A percentile compares a stretch with the other conserved stretches of the same genome.
These are phyloP conservation scores for Nasua narica DNA, from an alignment of 2,797 vertebrate species.

Conservation along the genomic window DNA sequence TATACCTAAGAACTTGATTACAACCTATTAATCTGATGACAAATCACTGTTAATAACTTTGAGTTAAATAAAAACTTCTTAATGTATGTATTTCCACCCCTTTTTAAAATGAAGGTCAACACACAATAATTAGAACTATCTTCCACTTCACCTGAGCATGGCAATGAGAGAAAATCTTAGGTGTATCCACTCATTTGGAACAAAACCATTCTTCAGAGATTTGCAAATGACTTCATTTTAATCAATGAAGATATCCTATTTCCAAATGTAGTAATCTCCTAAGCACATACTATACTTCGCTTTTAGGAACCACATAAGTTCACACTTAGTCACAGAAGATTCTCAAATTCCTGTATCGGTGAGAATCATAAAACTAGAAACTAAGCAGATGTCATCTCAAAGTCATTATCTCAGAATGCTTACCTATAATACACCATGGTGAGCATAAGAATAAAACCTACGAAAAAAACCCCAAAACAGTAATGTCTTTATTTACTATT, in stretches of 20 bases:
- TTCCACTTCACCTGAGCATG: background rate
- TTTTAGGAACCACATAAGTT: background rate
- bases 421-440: background rate
- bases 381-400: background rate
- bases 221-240: background rate
- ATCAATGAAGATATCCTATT: slow-evolving; percentile 37
- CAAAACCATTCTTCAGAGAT: slow-evolving; percentile 21
- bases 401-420: background rate
- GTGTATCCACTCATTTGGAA: background rate
- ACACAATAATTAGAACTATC: background rate
- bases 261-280: background rate
- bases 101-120: background rate
- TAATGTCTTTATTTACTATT: slow-evolving; percentile 41
- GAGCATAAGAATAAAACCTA: background rate
- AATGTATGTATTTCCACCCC: background rate
- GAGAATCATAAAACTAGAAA: slow-evolving; percentile 24
- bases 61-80: background rate
- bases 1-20: background rate
- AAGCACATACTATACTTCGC: background rate
- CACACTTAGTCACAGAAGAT: background rate
- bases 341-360: background rate
- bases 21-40: background rate
- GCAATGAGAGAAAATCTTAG: background rate
- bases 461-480: slow-evolving; percentile 58
- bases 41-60: background rate